phyloP scores from a whole-genome alignment of 1,140 invertebrate species.

The Neodiprion lecontei region DNA sequence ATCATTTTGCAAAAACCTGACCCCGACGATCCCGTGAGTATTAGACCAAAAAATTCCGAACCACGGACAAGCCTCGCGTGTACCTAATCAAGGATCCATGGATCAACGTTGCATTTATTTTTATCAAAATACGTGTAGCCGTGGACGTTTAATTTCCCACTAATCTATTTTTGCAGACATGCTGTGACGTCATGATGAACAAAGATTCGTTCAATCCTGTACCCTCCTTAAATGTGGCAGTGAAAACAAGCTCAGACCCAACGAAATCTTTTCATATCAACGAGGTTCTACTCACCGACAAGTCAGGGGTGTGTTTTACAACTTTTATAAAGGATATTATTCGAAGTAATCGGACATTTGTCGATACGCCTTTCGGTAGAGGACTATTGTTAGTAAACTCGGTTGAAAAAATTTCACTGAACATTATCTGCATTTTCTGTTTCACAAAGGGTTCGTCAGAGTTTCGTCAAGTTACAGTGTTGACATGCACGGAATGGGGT shows the following conservation, averaged over 20 bases:
- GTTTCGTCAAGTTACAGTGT: constrained; percentile 33
- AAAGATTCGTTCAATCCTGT: constrained; percentile 34
- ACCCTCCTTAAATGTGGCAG: constrained; percentile 35
- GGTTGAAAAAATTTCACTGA: constrained; percentile 8
- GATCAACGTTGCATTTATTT: neutral
- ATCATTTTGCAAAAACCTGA: constrained; percentile 63
- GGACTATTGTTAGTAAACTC: neutral
- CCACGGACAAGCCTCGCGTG: neutral
- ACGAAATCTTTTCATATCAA: constrained; percentile 25
- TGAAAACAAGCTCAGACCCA: constrained; percentile 22
- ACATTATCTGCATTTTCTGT: neutral
- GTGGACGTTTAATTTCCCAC: neutral
- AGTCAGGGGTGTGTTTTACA: constrained; percentile 26
- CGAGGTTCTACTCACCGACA: constrained; percentile 32
- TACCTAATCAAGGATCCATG: neutral
- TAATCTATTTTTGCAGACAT: constrained; percentile 27
- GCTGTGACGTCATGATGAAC: constrained; percentile 30
- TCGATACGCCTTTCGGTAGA: neutral
- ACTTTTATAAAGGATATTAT: neutral
- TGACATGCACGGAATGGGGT: constrained; percentile 37
- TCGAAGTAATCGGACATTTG: no score
- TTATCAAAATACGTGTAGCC: neutral
- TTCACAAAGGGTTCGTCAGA: neutral
- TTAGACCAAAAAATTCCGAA: neutral
- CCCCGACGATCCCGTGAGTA: constrained; percentile 36